phyloP scores from a whole-genome alignment of 2,113 vertebrate species.

The Gadus macrocephalus region DNA sequence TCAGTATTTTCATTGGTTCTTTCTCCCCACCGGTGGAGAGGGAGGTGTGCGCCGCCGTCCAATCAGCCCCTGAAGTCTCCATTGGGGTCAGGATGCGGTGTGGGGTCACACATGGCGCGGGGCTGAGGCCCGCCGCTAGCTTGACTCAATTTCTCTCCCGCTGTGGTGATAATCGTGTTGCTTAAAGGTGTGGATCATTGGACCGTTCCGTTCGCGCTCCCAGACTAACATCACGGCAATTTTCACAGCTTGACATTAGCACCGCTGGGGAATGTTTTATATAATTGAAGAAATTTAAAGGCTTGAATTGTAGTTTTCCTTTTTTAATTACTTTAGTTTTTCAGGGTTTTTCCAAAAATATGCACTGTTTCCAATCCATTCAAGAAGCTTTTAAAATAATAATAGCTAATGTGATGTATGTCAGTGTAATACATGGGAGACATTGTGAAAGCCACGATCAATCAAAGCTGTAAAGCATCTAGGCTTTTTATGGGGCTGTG shows the following conservation, averaged over 20 bases:
- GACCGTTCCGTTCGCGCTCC: conserved; percentile 43
- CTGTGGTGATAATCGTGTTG: conserved; percentile 59
- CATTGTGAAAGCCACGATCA: neutral
- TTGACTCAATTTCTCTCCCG: conserved; percentile 54
- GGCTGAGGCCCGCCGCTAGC: conserved; percentile 23
- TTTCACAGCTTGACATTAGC: conserved; percentile 3
- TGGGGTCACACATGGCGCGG: conserved; percentile 5
- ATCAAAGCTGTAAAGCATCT: neutral
- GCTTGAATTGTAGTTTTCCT: neutral
- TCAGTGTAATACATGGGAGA: neutral
- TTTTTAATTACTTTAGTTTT: neutral
- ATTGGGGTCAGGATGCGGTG: conserved; percentile 10
- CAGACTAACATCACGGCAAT: conserved; percentile 13
- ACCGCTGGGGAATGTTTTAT: neutral
- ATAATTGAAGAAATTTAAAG: neutral
- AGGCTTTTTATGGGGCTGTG: neutral
- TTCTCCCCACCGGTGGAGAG: conserved; percentile 14
- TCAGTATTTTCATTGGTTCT: conserved; percentile 10
- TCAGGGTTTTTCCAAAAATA: neutral
- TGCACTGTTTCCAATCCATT: neutral
- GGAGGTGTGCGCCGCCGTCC: conserved; percentile 10
- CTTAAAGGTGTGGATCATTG: conserved; percentile 55
- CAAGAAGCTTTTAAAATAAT: neutral
- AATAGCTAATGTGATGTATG: neutral
- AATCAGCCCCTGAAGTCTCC: conserved; percentile 25